phyloP scores from a whole-genome alignment of 2,888 invertebrate species.

The Orgyia antiqua region DNA sequence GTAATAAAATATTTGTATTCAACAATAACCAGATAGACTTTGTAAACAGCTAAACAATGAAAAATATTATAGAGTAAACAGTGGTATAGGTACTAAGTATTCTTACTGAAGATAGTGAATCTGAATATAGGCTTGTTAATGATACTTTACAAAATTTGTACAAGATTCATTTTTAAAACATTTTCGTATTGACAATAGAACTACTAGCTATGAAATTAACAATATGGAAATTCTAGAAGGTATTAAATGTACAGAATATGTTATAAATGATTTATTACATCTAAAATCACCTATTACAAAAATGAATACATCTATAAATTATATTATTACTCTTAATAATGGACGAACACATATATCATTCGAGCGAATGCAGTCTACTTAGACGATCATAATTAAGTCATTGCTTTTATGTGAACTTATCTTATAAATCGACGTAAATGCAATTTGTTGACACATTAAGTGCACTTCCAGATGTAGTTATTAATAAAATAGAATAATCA shows the following conservation, averaged over 20 bases:
- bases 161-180: constrained; percentile 29
- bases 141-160: constrained; percentile 33
- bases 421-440: constrained; percentile 60
- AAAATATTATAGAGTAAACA: constrained; percentile 45
- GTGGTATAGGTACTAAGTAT: constrained; percentile 33
- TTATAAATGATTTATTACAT: constrained; percentile 33
- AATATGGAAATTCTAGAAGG: constrained; percentile 15
- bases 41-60: constrained; percentile 62
- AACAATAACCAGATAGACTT: constrained; percentile 72
- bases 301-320: constrained; percentile 64
- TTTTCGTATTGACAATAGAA: constrained; percentile 15
- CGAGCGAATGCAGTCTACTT: constrained; percentile 74
- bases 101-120: constrained; percentile 40
- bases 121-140: constrained; percentile 35
- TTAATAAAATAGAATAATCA: constrained; percentile 22
- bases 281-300: constrained; percentile 52
- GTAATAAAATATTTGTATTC: constrained; percentile 67
- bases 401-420: constrained; percentile 58
- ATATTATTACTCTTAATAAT: constrained; percentile 63
- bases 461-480: constrained; percentile 37
- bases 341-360: constrained; percentile 76
- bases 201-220: constrained; percentile 15
- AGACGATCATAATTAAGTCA: constrained; percentile 60
- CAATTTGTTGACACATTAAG: constrained; percentile 53
- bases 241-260: constrained; percentile 16